Conservation (phyloP, 1,140 invertebrate genomes). For the Drosophila fuyamai region DNA sequence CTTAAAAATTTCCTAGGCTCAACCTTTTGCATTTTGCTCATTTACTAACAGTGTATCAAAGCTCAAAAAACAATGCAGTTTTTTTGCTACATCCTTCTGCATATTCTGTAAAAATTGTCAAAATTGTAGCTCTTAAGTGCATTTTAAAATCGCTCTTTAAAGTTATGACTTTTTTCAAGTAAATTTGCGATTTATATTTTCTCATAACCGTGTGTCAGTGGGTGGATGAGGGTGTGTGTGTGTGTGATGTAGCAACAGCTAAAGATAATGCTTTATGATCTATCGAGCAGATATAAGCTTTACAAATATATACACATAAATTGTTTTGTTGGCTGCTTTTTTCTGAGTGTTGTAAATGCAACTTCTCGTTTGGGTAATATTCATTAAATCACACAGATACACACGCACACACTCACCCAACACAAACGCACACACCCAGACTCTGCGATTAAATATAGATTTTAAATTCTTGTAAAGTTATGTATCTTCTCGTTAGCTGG, state of each 20-base stretch:
- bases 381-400: conserved; percentile 22
- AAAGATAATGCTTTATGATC: conserved; percentile 39
- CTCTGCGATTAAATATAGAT: conserved; percentile 1
- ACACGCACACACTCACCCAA: conserved; percentile 18
- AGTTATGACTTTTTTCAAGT: conserved; percentile 2
- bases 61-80: not conserved
- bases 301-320: conserved; percentile 51
- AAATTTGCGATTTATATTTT: conserved; percentile 4
- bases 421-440: conserved; percentile 15
- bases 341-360: conserved; percentile 48
- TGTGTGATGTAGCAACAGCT: conserved; percentile 45
- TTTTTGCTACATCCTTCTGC: not conserved
- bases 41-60: conserved; percentile 5
- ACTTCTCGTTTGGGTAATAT: conserved; percentile 49
- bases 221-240: conserved; percentile 19
- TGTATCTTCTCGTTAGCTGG: conserved; percentile 22
- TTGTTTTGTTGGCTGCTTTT: conserved; percentile 27
- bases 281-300: conserved; percentile 45
- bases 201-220: conserved; percentile 12
- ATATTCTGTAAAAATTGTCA: conserved; percentile 15
- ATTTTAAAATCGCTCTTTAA: conserved; percentile 3
- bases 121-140: conserved; percentile 1
- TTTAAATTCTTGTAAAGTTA: conserved; percentile 8
- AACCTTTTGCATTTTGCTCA: conserved; percentile 30
- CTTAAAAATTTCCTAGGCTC: conserved; percentile 44